Base-by-base conservation (phyloP, 2,797 vertebrate genomes). In the Channallabes apus region DNA sequence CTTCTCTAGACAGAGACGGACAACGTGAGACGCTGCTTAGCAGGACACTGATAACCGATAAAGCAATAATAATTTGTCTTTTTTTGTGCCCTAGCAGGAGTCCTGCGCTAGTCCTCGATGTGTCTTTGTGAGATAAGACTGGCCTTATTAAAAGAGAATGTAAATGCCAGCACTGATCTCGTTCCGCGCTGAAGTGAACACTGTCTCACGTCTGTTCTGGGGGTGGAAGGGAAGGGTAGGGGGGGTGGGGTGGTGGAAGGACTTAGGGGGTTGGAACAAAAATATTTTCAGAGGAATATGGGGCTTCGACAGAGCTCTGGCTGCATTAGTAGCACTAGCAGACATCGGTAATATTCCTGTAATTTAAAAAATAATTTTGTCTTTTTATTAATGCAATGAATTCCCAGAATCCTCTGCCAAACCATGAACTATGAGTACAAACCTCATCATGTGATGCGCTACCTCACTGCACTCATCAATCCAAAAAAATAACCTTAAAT, bases 81-180 rank as follows among this genome's bases (percentile, higher is more conserved):
- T 76, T 85, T 65, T 75, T 62, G 20, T 38, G 6, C 78, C 81
- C 64, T 65, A 85, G 82, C 82, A 83, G 87, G 84, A 81, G 82
- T 87, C 80, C 84, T 32, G 67, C 85, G 84, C 58, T 27, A 84
- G 82, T 61, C n/a, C 75, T 29, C 78, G 56, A 69, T 85, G 86
- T 89, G 89, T 85, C 75, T 81, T 35, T 29, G 11, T 8, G 69
- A 89, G 89, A 89, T 89, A 89, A 89, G 84, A 67, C 62, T 1
- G 8, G 62, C 64, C 20, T 86, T 83, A 88, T 87, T 87, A 84
- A 82, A 84, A 80, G 2, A 68, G 35, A 56, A 38, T 78, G 35
- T 58, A 88, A 89, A 89, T 88, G 84, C 73, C 87, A 88, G 29
- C 41, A 24, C 84, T 68, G 84, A 87, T 87, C 86, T 86, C 68